Evolutionary conservation across 1,140 invertebrate genomes (phyloP), one percentile per base, ranked within the genome.

Genomic region (Apis florea): DNA sequence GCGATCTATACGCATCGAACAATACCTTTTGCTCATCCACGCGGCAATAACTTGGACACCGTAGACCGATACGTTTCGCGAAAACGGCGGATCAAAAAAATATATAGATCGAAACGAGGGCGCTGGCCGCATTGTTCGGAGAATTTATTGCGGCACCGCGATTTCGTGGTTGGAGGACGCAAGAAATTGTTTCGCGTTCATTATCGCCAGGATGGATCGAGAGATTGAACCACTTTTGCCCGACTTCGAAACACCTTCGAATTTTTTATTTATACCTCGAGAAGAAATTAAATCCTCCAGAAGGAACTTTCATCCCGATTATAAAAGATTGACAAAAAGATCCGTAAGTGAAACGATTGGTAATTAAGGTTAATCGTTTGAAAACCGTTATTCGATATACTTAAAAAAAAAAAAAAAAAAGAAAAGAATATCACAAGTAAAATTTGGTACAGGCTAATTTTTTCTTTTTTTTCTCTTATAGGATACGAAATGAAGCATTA

Each of bases 1-100:
- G 49, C 19, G 58, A 68, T 74, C 40, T 47, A 74, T 40, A 83
- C 69, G 49, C 11, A 56, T 75, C 72, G 83, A 85, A 85, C 83
- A 85, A 83, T 83, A 70, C 49, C 58, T 58, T 73, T n/a, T 54
- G 51, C 71, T 85, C 80, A 83, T 83, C 56, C 71, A n/a, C 68
- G 56, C 24, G 61, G 61, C 63, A 83, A 85, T 79, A 86, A 86
- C 70, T 85, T 83, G 72, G 47, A 61, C 24, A 21, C 21, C 17
- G 31, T 15, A 61, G 74, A 53, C 66, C 68, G 79, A 82, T 78
- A 82, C 56, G 63, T 74, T 85, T 82, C n/a, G 66, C 67, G 64
- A 54, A n/a, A 51, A 12, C 21, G 47, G 2, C 24, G 66, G 47
- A 78, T 78, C 53, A 53, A 78, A 78, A n/a, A 59, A 70, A 78